These are phyloP conservation scores for Amia ocellicauda DNA, from an alignment of 2,113 vertebrate genomes.

Conservation along the genomic window DNA sequence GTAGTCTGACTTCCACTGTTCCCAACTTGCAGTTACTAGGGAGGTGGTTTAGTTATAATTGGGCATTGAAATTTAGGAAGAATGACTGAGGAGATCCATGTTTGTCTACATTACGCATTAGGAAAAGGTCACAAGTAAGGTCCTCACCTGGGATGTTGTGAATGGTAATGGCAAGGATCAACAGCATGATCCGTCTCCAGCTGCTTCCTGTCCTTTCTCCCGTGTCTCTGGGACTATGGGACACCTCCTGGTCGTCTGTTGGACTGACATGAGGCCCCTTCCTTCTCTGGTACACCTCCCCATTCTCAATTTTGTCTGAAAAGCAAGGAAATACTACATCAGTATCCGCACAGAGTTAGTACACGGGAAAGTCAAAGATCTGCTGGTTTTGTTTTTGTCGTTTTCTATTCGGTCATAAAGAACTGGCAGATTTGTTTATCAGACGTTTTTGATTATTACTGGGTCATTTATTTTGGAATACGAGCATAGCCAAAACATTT, in stretches of 20 bases:
- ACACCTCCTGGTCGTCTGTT: constrained; percentile 20
- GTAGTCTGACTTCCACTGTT: too few relatives aligned
- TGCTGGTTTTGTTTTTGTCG: too few relatives aligned
- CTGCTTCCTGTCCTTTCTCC: constrained; percentile 53
- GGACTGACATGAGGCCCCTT: constrained; percentile 25
- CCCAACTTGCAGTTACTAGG: too few relatives aligned
- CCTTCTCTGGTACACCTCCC: constrained; percentile 83
- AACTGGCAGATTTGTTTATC: too few relatives aligned
- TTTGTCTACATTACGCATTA: too few relatives aligned
- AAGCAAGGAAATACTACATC: background rate
- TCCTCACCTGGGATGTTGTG: constrained; percentile 90
- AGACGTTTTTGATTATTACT: too few relatives aligned
- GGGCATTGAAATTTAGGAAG: too few relatives aligned
- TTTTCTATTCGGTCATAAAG: too few relatives aligned
- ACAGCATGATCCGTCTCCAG: constrained; percentile 83
- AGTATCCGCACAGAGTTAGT: background rate
- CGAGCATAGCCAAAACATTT: too few relatives aligned
- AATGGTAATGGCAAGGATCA: constrained; percentile 93
- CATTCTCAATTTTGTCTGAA: constrained; percentile 86
- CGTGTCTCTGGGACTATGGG: constrained; percentile 12
- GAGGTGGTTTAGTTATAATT: too few relatives aligned
- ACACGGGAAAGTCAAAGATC: background rate
- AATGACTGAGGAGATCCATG: too few relatives aligned
- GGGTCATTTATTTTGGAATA: too few relatives aligned
- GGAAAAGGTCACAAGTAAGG: background rate